Percentiles rank a stretch among this genome's conserved stretches.
Conservation (phyloP, 1,140 invertebrate genomes). For the Yoshiicerus persimilis region DNA sequence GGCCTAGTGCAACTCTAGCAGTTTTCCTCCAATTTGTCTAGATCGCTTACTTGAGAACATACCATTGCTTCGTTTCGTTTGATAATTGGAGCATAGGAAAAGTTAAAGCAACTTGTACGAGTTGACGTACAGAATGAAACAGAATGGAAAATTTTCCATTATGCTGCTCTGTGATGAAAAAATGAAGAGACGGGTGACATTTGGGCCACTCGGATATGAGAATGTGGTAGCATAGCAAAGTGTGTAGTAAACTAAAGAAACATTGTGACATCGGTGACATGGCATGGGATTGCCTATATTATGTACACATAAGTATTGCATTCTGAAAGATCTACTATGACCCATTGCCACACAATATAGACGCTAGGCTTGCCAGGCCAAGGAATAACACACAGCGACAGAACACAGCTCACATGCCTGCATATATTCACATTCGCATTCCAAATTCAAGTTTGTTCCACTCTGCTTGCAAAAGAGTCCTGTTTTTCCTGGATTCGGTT, state of each 20-base stretch:
- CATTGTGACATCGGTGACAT: background rate
- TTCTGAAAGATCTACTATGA: background rate
- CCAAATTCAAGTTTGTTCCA: slow-evolving; percentile 17
- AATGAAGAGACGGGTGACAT: background rate
- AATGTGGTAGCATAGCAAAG: background rate
- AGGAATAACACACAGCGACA: background rate
- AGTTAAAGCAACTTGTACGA: background rate
- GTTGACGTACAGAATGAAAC: background rate
- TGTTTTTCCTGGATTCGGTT: background rate
- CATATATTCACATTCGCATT: background rate
- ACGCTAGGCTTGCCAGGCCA: background rate
- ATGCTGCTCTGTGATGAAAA: background rate
- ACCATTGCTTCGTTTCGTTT: background rate
- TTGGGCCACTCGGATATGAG: background rate
- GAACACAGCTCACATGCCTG: background rate
- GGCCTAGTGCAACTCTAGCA: no score
- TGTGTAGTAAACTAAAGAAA: background rate
- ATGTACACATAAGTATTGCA: background rate
- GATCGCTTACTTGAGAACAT: background rate
- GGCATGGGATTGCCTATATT: background rate
- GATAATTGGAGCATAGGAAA: background rate
- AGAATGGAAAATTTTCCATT: slow-evolving; percentile 1
- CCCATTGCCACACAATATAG: background rate
- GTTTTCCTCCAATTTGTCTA: no score
- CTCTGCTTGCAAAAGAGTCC: background rate